Evolutionary conservation across 2,797 vertebrate species (phyloP).

Genomic region (Nasua narica): DNA sequence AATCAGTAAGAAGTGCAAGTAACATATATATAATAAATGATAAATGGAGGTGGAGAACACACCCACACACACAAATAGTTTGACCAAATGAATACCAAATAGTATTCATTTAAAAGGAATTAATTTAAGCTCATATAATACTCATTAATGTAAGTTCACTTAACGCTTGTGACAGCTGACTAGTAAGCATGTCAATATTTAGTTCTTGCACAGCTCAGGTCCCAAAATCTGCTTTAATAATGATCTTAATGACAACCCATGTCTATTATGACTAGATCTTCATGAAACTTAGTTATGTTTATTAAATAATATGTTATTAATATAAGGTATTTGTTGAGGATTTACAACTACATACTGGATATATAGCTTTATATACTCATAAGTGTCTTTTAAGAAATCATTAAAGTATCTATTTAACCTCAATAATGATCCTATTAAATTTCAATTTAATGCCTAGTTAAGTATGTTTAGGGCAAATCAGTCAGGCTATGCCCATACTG

Average conservation of each 20-base stretch:
- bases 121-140: background rate
- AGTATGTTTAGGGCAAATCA: conserved; percentile 55
- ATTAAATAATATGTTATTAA: conserved; percentile 6
- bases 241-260: background rate
- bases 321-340: background rate
- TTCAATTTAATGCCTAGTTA: conserved; percentile 71
- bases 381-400: conserved; percentile 49
- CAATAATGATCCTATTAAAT: conserved; percentile 58
- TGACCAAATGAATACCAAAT: background rate
- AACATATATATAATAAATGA: background rate
- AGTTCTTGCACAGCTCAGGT: background rate
- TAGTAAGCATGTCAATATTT: background rate
- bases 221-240: background rate
- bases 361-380: background rate
- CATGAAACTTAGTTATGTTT: conserved; percentile 25
- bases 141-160: background rate
- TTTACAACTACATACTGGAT: background rate
- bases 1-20: background rate
- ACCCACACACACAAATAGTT: background rate
- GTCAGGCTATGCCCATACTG: background rate
- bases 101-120: background rate
- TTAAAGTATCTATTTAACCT: conserved; percentile 58
- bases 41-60: background rate
- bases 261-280: background rate
- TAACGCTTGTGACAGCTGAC: background rate